Conservation (phyloP, 2,797 vertebrate species). For the Alcedo atthis region DNA sequence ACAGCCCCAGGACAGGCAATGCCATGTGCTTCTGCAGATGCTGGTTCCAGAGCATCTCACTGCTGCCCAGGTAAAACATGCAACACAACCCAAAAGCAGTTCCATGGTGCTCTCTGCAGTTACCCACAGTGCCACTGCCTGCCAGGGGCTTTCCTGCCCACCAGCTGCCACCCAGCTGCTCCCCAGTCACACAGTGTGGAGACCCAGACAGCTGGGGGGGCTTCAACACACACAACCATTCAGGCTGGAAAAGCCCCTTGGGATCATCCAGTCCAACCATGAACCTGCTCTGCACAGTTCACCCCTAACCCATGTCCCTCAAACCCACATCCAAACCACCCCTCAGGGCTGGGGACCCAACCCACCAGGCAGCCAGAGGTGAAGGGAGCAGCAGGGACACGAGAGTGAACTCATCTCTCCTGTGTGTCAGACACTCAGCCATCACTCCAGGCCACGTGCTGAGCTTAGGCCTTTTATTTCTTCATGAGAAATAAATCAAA, state of each 20-base stretch:
- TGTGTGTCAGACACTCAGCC: not conserved
- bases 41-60: not conserved
- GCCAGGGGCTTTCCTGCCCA: constrained; percentile 51
- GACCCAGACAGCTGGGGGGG: constrained; percentile 10
- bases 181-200: not conserved
- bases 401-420: not conserved
- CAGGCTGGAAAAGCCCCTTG: too few species aligned
- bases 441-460: not conserved
- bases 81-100: not conserved
- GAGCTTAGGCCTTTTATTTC: not conserved
- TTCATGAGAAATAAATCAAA: not conserved
- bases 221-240: not conserved
- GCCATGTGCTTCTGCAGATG: constrained; percentile 12
- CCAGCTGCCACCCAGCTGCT: not conserved
- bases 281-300: too few species aligned
- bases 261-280: too few species aligned
- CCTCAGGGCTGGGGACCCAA: too few species aligned
- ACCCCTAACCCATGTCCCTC: too few species aligned
- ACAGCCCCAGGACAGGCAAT: not conserved
- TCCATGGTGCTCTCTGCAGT: not conserved
- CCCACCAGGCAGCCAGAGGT: not conserved
- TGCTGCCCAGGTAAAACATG: not conserved
- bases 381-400: not conserved
- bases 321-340: too few species aligned
- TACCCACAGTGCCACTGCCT: constrained; percentile 26